phyloP scores from a whole-genome alignment of 2,888 invertebrate genomes.

The Dicranocentrus wangi region DNA sequence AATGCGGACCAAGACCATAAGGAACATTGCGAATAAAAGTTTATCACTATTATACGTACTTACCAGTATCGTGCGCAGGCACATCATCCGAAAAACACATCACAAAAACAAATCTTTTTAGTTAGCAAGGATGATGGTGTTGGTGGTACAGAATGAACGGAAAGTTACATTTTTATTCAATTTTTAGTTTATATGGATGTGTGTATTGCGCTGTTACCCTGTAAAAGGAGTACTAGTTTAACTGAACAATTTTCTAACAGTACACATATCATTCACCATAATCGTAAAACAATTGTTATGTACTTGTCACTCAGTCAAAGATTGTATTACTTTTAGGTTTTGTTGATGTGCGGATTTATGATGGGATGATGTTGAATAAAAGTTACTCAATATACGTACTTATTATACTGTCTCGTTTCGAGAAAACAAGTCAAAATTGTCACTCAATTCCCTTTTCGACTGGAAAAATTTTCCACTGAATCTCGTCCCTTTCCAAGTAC shows the following conservation, averaged over 20 bases:
- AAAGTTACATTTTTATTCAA: constrained; percentile 23
- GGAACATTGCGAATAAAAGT: not conserved
- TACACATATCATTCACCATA: constrained; percentile 9
- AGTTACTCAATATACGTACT: not conserved
- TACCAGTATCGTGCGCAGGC: not conserved
- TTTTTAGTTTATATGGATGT: constrained; percentile 8
- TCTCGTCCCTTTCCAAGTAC: too few relatives aligned
- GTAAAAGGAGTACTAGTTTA: not conserved
- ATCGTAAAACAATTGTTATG: constrained; percentile 21
- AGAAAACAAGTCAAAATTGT: not conserved
- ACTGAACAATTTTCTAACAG: not conserved
- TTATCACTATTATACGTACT: not conserved
- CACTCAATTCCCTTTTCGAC: too few relatives aligned
- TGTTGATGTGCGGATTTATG: not conserved
- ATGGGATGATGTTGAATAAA: constrained; percentile 11
- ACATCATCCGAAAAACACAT: not conserved
- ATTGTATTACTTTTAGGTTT: constrained; percentile 1
- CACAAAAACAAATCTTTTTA: not conserved
- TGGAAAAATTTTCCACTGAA: too few relatives aligned
- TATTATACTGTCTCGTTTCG: not conserved
- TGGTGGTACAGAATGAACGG: not conserved
- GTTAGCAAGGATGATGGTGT: not conserved
- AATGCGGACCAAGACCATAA: not conserved
- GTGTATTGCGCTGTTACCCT: not conserved
- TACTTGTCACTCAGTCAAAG: constrained; percentile 29